Conservation (phyloP, 2,888 invertebrate species). For the Panzeria rudis region DNA sequence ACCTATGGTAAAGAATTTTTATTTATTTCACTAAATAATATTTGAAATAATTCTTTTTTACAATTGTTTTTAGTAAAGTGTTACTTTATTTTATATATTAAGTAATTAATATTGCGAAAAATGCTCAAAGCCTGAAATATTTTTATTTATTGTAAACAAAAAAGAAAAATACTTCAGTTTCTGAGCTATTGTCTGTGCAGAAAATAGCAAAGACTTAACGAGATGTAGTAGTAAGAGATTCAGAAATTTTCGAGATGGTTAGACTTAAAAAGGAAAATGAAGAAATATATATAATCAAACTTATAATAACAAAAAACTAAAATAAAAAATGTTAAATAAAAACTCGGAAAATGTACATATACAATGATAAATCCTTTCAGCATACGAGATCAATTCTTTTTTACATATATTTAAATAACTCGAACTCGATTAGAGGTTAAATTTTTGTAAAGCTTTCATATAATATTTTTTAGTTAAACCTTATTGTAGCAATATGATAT, state of each 20-base stretch:
- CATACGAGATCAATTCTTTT: neutral
- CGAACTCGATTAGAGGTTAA: neutral
- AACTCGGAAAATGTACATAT: neutral
- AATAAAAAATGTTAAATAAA: neutral
- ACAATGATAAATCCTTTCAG: neutral
- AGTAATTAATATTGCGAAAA: neutral
- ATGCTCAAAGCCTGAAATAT: conserved; percentile 63
- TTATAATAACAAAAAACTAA: neutral
- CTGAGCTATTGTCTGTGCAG: conserved; percentile 37
- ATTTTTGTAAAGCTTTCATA: neutral
- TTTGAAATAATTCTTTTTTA: neutral
- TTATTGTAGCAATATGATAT: no score
- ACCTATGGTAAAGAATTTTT: conserved; percentile 63
- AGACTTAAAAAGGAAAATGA: conserved; percentile 30
- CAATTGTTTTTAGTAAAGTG: conserved; percentile 48
- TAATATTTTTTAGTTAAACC: no score
- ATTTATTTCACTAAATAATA: conserved; percentile 38
- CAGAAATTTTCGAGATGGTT: conserved; percentile 69
- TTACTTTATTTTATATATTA: conserved; percentile 9
- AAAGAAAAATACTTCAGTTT: conserved; percentile 63
- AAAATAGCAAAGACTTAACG: conserved; percentile 49
- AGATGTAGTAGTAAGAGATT: conserved; percentile 69
- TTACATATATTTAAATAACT: neutral
- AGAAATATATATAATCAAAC: neutral
- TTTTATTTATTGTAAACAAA: conserved; percentile 18